A percentile compares a stretch with the other conserved stretches of the same genome.
Conservation (phyloP, 2,797 vertebrate species). For the Spinibarbus caldwelli region DNA sequence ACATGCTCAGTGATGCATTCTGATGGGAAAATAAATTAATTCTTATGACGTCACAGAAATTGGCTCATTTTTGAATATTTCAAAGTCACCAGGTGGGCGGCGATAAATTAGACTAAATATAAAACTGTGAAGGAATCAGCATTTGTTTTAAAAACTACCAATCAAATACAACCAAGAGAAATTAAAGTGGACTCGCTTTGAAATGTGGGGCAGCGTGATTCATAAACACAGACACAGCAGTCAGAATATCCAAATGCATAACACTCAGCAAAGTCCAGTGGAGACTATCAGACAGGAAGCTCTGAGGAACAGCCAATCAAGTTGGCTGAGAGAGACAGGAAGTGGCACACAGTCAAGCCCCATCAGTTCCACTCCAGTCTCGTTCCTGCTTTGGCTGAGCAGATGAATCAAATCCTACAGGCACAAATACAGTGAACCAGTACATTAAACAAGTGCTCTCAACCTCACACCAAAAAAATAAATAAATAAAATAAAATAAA, state of each 20-base stretch:
- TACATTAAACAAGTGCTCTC: constrained; percentile 35
- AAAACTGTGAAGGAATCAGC: neutral
- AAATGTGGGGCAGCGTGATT: constrained; percentile 36
- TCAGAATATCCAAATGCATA: constrained; percentile 34
- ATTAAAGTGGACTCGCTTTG: constrained; percentile 3
- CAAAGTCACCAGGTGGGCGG: neutral
- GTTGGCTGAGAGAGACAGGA: constrained; percentile 44
- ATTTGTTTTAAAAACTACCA: neutral
- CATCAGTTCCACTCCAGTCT: constrained; percentile 58
- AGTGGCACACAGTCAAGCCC: constrained; percentile 51
- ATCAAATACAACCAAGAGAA: neutral
- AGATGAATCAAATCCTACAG: constrained; percentile 57
- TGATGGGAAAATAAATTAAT: constrained; percentile 22
- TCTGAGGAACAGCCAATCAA: constrained; percentile 54
- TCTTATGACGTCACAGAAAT: constrained; percentile 13
- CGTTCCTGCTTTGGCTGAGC: constrained; percentile 43
- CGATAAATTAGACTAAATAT: constrained; percentile 5
- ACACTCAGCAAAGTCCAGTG: constrained; percentile 27
- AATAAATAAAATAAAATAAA: too few species aligned
- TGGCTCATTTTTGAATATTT: constrained; percentile 13
- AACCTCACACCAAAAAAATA: constrained; percentile 4
- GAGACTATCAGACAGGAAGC: constrained; percentile 43
- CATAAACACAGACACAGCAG: constrained; percentile 25
- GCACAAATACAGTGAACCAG: constrained; percentile 51
- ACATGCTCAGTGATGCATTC: constrained; percentile 38